Conservation (phyloP, 2,888 invertebrate species). For the Scaeva pyrastri region DNA sequence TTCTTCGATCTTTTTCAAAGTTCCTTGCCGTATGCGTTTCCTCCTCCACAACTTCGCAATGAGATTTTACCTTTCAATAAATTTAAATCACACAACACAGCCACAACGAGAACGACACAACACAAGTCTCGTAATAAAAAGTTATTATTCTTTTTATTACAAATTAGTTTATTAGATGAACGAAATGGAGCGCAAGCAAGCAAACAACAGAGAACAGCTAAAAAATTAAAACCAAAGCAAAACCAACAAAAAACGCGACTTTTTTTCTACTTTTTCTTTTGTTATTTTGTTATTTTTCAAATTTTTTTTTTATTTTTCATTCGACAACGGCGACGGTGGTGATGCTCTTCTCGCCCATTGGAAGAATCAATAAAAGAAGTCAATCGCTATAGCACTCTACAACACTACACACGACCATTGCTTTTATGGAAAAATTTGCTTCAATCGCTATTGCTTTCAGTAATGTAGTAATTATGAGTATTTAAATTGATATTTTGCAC, state of each 20-base stretch:
- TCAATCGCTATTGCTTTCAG: conserved; percentile 39
- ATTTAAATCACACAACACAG: conserved; percentile 16
- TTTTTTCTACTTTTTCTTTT: conserved; percentile 60
- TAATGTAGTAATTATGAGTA: conserved; percentile 23
- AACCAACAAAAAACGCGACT: conserved; percentile 63
- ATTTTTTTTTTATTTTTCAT: conserved; percentile 41
- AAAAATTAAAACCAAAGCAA: conserved; percentile 55
- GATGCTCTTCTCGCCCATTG: conserved; percentile 72
- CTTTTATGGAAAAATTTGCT: conserved; percentile 53
- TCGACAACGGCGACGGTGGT: conserved; percentile 38
- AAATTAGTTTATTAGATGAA: conserved; percentile 46
- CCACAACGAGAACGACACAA: conserved; percentile 43
- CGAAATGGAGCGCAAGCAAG: conserved; percentile 59
- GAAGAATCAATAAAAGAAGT: conserved; percentile 76
- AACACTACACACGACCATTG: conserved; percentile 36
- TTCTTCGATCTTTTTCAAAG: conserved; percentile 18
- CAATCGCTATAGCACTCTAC: conserved; percentile 51
- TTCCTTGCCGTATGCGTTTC: conserved; percentile 19
- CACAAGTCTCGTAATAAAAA: conserved; percentile 47
- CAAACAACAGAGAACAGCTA: conserved; percentile 43
- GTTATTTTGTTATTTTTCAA: conserved; percentile 61
- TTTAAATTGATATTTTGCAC: conserved; percentile 39
- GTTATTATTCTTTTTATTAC: conserved; percentile 45
- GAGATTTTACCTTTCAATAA: conserved; percentile 15
- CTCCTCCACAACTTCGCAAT: not conserved